Base-by-base conservation (phyloP, 2,888 invertebrate genomes). In the Sesia bembeciformis region DNA sequence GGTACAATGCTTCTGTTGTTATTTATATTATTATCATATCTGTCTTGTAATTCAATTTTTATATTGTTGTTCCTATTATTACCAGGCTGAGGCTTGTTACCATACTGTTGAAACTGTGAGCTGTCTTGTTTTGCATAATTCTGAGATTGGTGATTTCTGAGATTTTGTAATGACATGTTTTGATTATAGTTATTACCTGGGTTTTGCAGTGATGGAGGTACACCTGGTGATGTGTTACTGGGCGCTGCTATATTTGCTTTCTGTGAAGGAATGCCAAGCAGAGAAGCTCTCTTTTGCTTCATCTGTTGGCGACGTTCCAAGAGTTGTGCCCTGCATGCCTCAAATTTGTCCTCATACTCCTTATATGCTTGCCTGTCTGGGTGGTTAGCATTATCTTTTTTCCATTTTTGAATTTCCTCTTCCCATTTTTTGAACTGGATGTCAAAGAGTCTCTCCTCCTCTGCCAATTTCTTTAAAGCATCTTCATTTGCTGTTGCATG, bases 361-460 rank as follows among this genome's bases (percentile, higher is more conserved):
- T 91, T 91, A 72, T 96, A 96, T 64, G 95, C 95, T 80, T 93
- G 93, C 79, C 94, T 95, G 76, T 97, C 97, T 0, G 97, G 97
- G 86, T 97, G 97, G 78, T 96, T 95, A 42, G 93, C 94, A 86
- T 98, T 98, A 70, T 97, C 95, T 60, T 93, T 92, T 74, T 95
- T 96, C 98, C 98, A 98, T 66, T 94, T 94, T 68, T 95, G 93
- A 77, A 97, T 97, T 76, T 97, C 96, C 63, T 95, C 92, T 81
- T 97, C 97, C 97, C 97, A 98, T 71, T 96, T 94, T 67, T 93
- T 92, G 76, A 97, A 97, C 78, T 97, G 96, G 59, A 94, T 93
- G 73, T 96, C 96, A 83, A 98, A 98, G 57, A 94, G 93, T 76
- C 93, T 93, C 79, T 97, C 96, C 66, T 96, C 95, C 62, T 89